Percentiles rank a stretch among this genome's conserved stretches.
Conservation (phyloP, 2,888 invertebrate species). For the Ophion costatus region DNA sequence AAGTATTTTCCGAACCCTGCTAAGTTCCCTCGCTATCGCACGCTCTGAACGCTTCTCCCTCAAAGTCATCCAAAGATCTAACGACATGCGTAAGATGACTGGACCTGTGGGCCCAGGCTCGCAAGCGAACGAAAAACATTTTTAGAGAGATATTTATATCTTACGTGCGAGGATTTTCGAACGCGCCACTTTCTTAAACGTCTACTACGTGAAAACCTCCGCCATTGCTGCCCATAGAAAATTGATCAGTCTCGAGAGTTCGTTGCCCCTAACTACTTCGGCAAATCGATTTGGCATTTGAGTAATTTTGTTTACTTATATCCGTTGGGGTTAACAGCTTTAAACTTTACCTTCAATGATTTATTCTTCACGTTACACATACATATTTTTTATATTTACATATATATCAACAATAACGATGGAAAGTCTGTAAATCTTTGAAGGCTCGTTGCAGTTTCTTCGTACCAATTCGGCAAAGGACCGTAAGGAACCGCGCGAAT, state of each 20-base stretch:
- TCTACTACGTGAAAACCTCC: no score
- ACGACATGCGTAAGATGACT: background rate
- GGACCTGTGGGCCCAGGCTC: conserved; percentile 29
- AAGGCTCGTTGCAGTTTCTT: conserved; percentile 31
- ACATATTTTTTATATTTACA: background rate
- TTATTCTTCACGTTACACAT: background rate
- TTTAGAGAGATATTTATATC: background rate
- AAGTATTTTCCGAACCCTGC: conserved; percentile 15
- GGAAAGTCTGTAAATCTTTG: conserved; percentile 34
- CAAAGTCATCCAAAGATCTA: background rate
- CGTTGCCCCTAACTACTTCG: no score
- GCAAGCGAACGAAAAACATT: conserved; percentile 26
- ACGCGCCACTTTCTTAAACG: no score
- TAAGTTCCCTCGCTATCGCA: background rate
- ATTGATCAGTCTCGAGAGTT: no score
- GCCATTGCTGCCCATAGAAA: no score
- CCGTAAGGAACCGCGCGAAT: conserved; percentile 36
- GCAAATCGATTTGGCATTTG: no score
- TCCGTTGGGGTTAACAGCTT: no score
- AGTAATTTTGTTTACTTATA: no score
- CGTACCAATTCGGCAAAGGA: conserved; percentile 1
- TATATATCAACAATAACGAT: conserved; percentile 20
- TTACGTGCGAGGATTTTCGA: no score
- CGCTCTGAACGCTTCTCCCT: conserved; percentile 29
- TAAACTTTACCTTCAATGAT: no score